Evolutionary conservation across 2,797 vertebrate genomes (phyloP).

Genomic region (Brachymystax lenok): DNA sequence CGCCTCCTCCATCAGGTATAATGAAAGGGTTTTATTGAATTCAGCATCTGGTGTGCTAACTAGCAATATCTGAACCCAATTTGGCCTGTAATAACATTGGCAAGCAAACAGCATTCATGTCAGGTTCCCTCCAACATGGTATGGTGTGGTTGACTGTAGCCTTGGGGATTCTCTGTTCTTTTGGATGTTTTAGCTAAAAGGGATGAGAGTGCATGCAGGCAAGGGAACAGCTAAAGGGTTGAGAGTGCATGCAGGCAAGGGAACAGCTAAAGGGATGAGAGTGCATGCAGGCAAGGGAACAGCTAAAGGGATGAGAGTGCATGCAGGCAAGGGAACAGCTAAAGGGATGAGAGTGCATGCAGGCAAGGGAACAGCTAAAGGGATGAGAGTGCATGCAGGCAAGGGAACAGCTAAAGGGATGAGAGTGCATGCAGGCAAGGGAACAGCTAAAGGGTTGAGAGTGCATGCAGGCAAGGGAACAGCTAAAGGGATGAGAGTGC

Average conservation of each 20-base stretch:
- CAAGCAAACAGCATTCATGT: constrained; percentile 40
- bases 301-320: no score
- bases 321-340: no score
- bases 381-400: no score
- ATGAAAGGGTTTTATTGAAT: constrained; percentile 57
- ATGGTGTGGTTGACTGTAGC: background rate
- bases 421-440: background rate
- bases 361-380: no score
- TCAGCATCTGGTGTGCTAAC: constrained; percentile 72
- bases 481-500: no score
- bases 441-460: background rate
- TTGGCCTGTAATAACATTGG: constrained; percentile 65
- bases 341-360: no score
- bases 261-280: no score
- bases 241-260: no score
- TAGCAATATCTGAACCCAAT: constrained; percentile 62
- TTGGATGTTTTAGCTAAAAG: background rate
- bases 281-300: no score
- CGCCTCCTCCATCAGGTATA: constrained; percentile 54
- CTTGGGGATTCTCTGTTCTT: constrained; percentile 19
- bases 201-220: background rate
- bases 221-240: background rate
- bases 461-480: background rate
- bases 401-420: background rate
- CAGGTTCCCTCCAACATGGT: constrained; percentile 4